A percentile compares a stretch with the other conserved stretches of the same genome.
Conservation (phyloP, 2,888 invertebrate genomes). For the Didymodactylos carnosus region DNA sequence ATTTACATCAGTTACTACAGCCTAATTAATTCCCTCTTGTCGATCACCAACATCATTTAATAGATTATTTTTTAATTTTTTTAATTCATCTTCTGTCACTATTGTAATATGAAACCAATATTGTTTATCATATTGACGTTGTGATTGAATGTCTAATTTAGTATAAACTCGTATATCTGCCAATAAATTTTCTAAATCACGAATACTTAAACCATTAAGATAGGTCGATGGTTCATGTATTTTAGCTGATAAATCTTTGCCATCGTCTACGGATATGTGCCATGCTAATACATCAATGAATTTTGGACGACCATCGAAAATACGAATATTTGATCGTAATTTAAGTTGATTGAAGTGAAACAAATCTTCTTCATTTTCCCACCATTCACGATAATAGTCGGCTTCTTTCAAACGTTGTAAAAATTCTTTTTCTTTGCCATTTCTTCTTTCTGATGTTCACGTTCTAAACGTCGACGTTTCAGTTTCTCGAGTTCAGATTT, state of each 20-base stretch:
- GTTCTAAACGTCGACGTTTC: slow-evolving; percentile 66
- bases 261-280: slow-evolving; percentile 48
- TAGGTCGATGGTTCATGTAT: slow-evolving; percentile 95
- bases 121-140: slow-evolving; percentile 56
- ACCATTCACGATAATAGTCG: slow-evolving; percentile 75
- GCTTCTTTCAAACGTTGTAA: slow-evolving; percentile 70
- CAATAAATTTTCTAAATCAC: slow-evolving; percentile 78
- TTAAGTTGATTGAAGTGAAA: slow-evolving; percentile 92
- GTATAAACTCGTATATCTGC: slow-evolving; percentile 76
- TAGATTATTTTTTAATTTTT: slow-evolving; percentile 46
- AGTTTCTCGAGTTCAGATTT: slow-evolving; percentile 67
- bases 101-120: slow-evolving; percentile 92
- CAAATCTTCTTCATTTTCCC: slow-evolving; percentile 75
- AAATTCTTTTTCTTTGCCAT: slow-evolving; percentile 48
- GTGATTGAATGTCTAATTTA: slow-evolving; percentile 49
- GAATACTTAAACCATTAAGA: slow-evolving; percentile 60
- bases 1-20: slow-evolving; percentile 67
- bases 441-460: slow-evolving; percentile 49
- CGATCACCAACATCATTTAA: slow-evolving; percentile 33
- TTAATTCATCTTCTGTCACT: slow-evolving; percentile 74
- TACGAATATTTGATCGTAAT: slow-evolving; percentile 73
- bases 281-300: slow-evolving; percentile 90
- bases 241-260: slow-evolving; percentile 77
- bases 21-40: slow-evolving; percentile 64
- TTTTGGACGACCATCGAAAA: slow-evolving; percentile 85